phyloP scores from a whole-genome alignment of 2,113 vertebrate genomes.

The Riparia riparia region DNA sequence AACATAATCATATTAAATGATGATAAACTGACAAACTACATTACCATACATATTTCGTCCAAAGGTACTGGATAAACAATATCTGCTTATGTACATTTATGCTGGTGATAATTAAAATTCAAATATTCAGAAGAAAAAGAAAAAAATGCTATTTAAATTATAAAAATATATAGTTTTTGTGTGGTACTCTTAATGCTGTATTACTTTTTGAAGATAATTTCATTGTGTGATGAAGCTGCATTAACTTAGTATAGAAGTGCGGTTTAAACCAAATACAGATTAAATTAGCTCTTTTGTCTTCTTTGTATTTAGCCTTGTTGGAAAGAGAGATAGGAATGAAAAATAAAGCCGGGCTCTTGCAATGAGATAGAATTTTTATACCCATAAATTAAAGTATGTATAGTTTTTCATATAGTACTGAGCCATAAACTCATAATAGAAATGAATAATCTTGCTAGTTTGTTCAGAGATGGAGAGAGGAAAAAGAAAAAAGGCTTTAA shows the following conservation, averaged over 20 bases:
- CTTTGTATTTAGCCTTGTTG: not conserved
- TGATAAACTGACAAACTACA: slow-evolving; percentile 67
- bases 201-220: slow-evolving; percentile 20
- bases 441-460: not conserved
- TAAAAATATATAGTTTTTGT: slow-evolving; percentile 59
- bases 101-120: slow-evolving; percentile 66
- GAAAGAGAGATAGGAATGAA: slow-evolving; percentile 1
- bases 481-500: not conserved
- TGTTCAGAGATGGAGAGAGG: not conserved
- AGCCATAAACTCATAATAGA: not conserved
- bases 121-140: slow-evolving; percentile 63
- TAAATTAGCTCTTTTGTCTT: slow-evolving; percentile 22
- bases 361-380: not conserved
- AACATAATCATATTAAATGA: slow-evolving; percentile 67
- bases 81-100: slow-evolving; percentile 65
- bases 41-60: slow-evolving; percentile 62
- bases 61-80: slow-evolving; percentile 59
- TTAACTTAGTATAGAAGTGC: slow-evolving; percentile 10
- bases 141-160: slow-evolving; percentile 66
- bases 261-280: slow-evolving; percentile 31
- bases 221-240: slow-evolving; percentile 37
- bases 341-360: slow-evolving; percentile 3
- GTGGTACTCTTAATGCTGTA: slow-evolving; percentile 58
- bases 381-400: not conserved
- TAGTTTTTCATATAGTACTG: slow-evolving; percentile 7